Evolutionary conservation across 2,888 invertebrate genomes (phyloP), one percentile per base, ranked within the genome.

Genomic region (Nephrotoma guestfalica): DNA sequence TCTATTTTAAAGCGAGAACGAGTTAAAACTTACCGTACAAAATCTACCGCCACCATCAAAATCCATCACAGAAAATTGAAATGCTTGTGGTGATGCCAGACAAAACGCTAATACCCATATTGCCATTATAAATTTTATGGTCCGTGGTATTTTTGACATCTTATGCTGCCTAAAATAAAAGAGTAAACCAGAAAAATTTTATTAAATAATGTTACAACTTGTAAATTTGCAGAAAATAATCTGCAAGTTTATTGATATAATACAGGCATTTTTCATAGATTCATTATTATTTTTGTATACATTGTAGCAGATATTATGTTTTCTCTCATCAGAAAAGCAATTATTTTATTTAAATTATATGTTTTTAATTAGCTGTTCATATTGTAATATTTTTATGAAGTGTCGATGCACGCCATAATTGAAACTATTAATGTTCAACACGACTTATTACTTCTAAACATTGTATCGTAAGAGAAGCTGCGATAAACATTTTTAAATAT

Each of bases 111-210:
- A 92, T 86, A 96, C 90, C 98, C 98, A 98, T 88, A 98, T 94
- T 83, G 94, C 91, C 40, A 96, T 90, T 71, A 98, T 96, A 89
- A 96, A 94, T 90, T 95, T 96, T 87, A 96, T 93, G 9, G 97
- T 97, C 43, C 98, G 93, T 15, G 96, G 95, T 71, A 98, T 92
- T 89, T 97, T 97, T 4, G 97, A 97, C 94, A 97, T 96, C 87
- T 96, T 96, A 90, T 97, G 97, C 87, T 91, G 91, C 88, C 91
- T 91, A 88, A 13, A 87, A 87, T 71, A 18, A 71, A 30, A 30
- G 30, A 71, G 11, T 30, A 18, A 71, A 71, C 30, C 18, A 71
- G 7, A 71, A 11, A 18, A 0, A 83, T 83, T 83, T 83, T 83
- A 7, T 47, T 47, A 13, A 47, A 47, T 47, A 6, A 47, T 47